Evolutionary conservation across 92 coral and sea anemone genomes (phyloP).

Genomic region (Epizoanthus scotinus): DNA sequence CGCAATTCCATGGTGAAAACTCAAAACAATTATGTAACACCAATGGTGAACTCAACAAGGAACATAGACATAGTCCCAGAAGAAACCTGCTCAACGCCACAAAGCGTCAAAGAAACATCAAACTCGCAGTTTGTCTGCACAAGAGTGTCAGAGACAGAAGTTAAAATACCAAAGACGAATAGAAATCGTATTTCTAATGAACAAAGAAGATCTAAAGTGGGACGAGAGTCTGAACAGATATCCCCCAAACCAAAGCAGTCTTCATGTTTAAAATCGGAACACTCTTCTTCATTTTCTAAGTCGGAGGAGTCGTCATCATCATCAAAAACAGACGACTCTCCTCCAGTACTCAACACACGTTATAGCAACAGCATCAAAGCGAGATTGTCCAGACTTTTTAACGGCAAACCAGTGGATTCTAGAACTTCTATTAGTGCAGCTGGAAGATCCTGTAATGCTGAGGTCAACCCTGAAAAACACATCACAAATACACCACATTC

Average conservation of each 20-base stretch:
- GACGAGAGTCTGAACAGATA: background rate
- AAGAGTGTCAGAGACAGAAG: slow-evolving; percentile 35
- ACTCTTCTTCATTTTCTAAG: background rate
- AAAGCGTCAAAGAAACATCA: background rate
- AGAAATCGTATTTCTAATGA: background rate
- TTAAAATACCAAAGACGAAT: slow-evolving; percentile 18
- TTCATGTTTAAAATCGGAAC: background rate
- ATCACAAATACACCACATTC: background rate
- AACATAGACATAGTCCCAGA: slow-evolving; percentile 12
- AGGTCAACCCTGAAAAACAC: background rate
- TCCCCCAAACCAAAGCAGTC: background rate
- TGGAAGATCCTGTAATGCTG: background rate
- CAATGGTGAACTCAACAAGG: background rate
- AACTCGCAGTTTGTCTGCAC: slow-evolving; percentile 25
- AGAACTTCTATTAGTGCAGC: background rate
- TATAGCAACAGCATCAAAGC: slow-evolving; percentile 76
- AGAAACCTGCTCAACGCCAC: background rate
- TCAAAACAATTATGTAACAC: slow-evolving; percentile 12
- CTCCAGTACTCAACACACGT: slow-evolving; percentile 64
- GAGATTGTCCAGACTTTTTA: slow-evolving; percentile 75
- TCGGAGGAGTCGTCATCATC: background rate
- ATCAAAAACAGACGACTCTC: slow-evolving; percentile 26
- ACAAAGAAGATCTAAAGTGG: background rate
- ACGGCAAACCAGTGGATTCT: slow-evolving; percentile 46
- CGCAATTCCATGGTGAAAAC: background rate